These are phyloP conservation scores for Nineta flava DNA, from an alignment of 2,888 invertebrate species.

Conservation along the genomic window DNA sequence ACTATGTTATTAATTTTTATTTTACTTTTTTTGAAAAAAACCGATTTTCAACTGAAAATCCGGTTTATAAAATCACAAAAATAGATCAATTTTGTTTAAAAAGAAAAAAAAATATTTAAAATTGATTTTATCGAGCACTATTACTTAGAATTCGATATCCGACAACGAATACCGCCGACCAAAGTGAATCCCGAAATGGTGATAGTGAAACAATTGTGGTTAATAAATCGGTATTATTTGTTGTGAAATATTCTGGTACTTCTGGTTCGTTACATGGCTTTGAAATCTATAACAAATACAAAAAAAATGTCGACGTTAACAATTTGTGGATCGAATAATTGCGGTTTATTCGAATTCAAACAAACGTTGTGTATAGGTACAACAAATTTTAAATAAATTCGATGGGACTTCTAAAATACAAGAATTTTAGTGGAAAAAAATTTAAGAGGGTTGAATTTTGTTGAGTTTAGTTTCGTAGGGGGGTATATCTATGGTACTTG, in stretches of 20 bases:
- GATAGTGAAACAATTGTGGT: conserved; percentile 1
- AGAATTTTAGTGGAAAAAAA: too few species aligned
- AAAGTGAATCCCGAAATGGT: conserved; percentile 1
- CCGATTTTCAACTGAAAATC: background rate
- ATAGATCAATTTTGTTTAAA: background rate
- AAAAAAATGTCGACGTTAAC: background rate
- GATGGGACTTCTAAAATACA: too few species aligned
- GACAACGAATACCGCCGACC: conserved; percentile 2
- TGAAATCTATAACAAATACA: background rate
- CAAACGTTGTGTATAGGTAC: too few species aligned
- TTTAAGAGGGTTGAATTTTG: too few species aligned
- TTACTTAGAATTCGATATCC: conserved; percentile 1
- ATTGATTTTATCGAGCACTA: background rate
- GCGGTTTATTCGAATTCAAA: too few species aligned
- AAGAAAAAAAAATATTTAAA: background rate
- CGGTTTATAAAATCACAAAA: background rate
- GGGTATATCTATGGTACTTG: too few species aligned
- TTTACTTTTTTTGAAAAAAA: background rate
- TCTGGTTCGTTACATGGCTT: background rate
- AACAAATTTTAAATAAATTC: too few species aligned
- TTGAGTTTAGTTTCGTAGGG: too few species aligned
- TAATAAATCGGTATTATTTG: background rate
- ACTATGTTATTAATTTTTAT: too few species aligned
- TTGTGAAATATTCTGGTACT: background rate
- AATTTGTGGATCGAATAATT: too few species aligned